Evolutionary conservation across 1,140 invertebrate genomes (phyloP).

Genomic region (Myzus persicae): DNA sequence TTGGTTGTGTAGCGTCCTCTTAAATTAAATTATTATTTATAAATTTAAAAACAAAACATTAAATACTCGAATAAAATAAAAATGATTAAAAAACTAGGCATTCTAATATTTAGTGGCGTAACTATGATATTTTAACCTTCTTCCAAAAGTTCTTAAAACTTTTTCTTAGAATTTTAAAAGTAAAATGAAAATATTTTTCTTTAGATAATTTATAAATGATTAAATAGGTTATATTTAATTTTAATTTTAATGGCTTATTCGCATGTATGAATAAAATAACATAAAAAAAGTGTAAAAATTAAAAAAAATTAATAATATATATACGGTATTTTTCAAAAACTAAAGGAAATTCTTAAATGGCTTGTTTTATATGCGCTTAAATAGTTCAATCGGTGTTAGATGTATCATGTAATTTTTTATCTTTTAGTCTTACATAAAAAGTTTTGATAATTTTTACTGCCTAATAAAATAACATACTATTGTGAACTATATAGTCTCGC

Average conservation of each 20-base stretch:
- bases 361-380: no score
- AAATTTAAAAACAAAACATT: neutral
- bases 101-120: no score
- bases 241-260: neutral
- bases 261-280: neutral
- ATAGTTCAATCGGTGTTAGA: neutral
- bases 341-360: neutral
- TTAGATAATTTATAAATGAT: neutral
- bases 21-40: neutral
- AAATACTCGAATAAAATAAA: neutral
- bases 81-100: neutral
- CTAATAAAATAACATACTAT: no score
- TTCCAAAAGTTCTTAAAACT: neutral
- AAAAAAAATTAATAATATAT: no score
- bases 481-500: no score
- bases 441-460: neutral
- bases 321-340: neutral
- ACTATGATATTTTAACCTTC: no score
- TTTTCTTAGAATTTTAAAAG: neutral
- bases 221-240: neutral
- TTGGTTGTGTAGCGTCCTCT: no score
- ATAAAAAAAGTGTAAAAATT: neutral
- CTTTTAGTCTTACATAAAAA: neutral
- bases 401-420: neutral
- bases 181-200: neutral